Base-by-base conservation (phyloP, 2,888 invertebrate genomes). In the Drosophila algonquin region DNA sequence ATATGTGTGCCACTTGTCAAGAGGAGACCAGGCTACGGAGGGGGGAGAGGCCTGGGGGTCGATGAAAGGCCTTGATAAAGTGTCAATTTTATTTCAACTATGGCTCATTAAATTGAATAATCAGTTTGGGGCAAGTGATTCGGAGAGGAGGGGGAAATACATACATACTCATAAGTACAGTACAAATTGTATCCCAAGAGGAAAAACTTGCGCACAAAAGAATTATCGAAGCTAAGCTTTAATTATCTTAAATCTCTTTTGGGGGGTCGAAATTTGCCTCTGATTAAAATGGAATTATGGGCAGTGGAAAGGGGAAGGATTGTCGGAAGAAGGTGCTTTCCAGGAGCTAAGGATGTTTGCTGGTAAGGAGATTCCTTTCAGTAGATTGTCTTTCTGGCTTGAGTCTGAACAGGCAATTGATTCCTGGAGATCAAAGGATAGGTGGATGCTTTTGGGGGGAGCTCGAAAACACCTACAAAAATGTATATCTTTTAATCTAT, bases 1-100 rank as follows among this genome's bases (percentile, higher is more conserved):
- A 69, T 69, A 69, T 69, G 52, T 35, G 60, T 70, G 61, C 35
- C 50, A 71, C 69, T 69, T 69, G 70, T 68, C 65, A 68, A 27
- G 44, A 18, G 40, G 14, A 7, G 40, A 40, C 2, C 5, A 40
- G 6, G 30, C 30, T 6, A 10, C 32, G 9, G 10, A 3, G 40
- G 0, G 30, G 8, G 8, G 2, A 0, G 6, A 6, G 6, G 6
- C 27, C 5, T 27, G 8, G 30, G 8, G 7, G 30, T 24, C 40
- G 67, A 55, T 50, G 65, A 55, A 16, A 44, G 30, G 32, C 27
- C 14, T 27, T 55, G 69, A 70, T 62, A 62, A 46, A 72, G 70
- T 70, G 73, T 55, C 48, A 45, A 52, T 55, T 72, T 52, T 40
- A 55, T 71, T 45, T 40, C 9, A 51, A 51, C 18, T 44, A 44